Conservation (phyloP, 2,888 invertebrate species). For the Yponomeuta sedellus region DNA sequence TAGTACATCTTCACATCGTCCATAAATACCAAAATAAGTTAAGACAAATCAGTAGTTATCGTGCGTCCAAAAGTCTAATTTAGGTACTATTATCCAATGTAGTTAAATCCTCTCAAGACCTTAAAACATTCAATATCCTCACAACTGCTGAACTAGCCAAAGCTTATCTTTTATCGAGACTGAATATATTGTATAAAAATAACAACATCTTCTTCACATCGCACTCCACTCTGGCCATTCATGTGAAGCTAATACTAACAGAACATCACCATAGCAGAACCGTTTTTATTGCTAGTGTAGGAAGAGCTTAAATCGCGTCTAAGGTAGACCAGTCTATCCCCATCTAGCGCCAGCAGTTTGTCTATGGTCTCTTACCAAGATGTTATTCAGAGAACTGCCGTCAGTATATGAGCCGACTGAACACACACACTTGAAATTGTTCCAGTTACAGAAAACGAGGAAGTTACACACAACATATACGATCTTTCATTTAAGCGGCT, state of each 20-base stretch:
- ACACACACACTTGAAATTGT: not conserved
- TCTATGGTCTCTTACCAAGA: not conserved
- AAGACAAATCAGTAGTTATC: not conserved
- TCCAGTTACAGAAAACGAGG: too few relatives aligned
- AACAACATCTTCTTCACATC: conserved; percentile 5
- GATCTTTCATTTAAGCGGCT: too few relatives aligned
- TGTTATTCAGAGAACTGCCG: not conserved
- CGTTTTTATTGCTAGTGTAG: not conserved
- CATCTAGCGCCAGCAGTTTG: not conserved
- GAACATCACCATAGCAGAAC: not conserved
- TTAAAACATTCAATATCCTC: not conserved
- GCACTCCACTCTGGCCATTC: not conserved
- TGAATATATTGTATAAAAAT: conserved; percentile 13
- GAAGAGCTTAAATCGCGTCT: not conserved
- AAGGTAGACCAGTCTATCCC: not conserved
- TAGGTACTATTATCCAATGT: not conserved
- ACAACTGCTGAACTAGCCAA: not conserved
- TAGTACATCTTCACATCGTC: not conserved
- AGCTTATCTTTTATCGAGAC: not conserved
- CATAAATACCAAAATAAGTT: not conserved
- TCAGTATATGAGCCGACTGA: not conserved
- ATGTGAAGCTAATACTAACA: not conserved
- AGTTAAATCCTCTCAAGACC: not conserved
- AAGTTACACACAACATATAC: too few relatives aligned
- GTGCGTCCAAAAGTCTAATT: not conserved